Evolutionary conservation across 2,888 invertebrate genomes (phyloP).

Genomic region (Drosophila anomalata): DNA sequence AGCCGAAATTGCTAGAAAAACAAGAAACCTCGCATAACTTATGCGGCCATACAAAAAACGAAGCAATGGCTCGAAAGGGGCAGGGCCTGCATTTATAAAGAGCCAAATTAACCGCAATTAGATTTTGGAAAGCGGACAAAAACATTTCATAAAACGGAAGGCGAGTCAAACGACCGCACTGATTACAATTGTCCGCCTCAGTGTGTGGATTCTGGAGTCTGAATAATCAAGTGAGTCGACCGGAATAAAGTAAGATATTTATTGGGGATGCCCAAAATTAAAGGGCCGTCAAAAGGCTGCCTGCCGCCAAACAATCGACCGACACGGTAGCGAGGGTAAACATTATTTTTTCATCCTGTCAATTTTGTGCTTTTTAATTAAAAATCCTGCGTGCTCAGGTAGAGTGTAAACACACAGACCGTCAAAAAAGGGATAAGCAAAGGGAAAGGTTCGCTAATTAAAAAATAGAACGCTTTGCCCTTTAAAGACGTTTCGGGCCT

Average conservation of each 20-base stretch:
- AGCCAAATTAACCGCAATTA: conserved; percentile 64
- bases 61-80: conserved; percentile 5
- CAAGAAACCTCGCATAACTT: conserved; percentile 28
- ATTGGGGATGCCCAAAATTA: conserved; percentile 2
- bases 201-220: conserved; percentile 20
- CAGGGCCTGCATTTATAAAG: conserved; percentile 34
- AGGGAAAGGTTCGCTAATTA: conserved; percentile 64
- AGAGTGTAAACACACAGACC: conserved; percentile 37
- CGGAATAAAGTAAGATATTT: conserved; percentile 27
- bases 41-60: conserved; percentile 8
- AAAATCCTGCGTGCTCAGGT: conserved; percentile 57
- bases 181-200: conserved; percentile 22
- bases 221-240: conserved; percentile 34
- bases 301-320: conserved; percentile 21
- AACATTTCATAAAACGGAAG: conserved; percentile 29
- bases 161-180: conserved; percentile 19
- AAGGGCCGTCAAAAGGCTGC: conserved; percentile 3
- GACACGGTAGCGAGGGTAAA: conserved; percentile 37
- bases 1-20: conserved; percentile 54
- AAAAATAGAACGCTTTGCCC: conserved; percentile 53
- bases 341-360: conserved; percentile 48
- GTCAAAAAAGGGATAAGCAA: conserved; percentile 24
- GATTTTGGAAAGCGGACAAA: conserved; percentile 52
- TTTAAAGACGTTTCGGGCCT: conserved; percentile 53
- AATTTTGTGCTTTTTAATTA: conserved; percentile 70